Evolutionary conservation across 2,888 invertebrate genomes (phyloP).

Genomic region (Callosobruchus maculatus): DNA sequence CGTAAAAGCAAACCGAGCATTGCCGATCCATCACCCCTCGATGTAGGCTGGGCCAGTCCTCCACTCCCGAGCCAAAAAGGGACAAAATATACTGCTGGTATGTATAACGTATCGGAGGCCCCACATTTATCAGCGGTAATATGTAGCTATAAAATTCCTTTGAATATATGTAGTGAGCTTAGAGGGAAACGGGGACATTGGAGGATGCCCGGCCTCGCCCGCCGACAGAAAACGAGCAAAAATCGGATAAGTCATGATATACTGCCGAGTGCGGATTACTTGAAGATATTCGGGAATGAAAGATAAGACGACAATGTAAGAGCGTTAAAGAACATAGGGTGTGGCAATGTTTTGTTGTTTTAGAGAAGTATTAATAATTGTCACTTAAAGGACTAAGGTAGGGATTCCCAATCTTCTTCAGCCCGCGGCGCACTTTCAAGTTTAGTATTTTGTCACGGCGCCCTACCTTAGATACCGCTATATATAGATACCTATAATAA

Average conservation of each 20-base stretch:
- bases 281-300: background rate
- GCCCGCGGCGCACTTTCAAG: no score
- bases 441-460: no score
- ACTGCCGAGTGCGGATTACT: background rate
- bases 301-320: background rate
- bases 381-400: no score
- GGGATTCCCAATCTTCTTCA: no score
- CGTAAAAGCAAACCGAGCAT: background rate
- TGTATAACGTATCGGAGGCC: background rate
- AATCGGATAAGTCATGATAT: background rate
- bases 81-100: background rate
- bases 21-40: background rate
- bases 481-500: no score
- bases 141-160: background rate
- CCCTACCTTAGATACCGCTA: no score
- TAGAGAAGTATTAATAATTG: no score
- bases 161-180: background rate
- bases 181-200: background rate
- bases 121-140: background rate
- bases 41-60: background rate
- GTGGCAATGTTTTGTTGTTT: no score
- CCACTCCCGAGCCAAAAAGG: background rate
- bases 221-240: background rate
- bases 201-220: background rate
- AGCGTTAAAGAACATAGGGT: no score